Percentiles rank a stretch among this genome's conserved stretches.
These are phyloP conservation scores for Azorinus chamasolen DNA, from an alignment of 2,888 invertebrate species.

Conservation along the genomic window DNA sequence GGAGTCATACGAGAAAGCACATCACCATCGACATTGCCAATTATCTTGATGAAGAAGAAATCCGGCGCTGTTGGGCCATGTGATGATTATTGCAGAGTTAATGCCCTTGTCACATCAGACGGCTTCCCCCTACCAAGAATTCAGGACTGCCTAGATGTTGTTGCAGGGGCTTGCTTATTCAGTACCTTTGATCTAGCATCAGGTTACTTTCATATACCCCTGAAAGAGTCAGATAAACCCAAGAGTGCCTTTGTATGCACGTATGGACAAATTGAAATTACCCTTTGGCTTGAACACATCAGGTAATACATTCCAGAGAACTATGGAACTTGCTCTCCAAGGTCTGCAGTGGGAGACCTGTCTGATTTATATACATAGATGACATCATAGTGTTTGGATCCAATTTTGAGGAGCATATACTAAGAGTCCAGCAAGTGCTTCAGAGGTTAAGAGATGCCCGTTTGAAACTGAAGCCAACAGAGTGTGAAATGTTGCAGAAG, in stretches of 20 bases:
- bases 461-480: conserved; percentile 20
- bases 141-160: conserved; percentile 9
- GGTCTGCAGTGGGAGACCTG: conserved; percentile 8
- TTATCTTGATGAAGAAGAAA: conserved; percentile 20
- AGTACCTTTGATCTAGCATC: conserved; percentile 14
- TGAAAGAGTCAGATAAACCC: conserved; percentile 12
- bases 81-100: conserved; percentile 20
- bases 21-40: conserved; percentile 37
- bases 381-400: conserved; percentile 23
- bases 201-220: conserved; percentile 18
- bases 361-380: conserved; percentile 30
- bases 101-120: conserved; percentile 8
- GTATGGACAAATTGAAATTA: conserved; percentile 17
- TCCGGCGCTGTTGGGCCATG: conserved; percentile 5
- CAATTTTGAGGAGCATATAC: conserved; percentile 20
- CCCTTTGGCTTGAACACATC: conserved; percentile 16
- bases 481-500: conserved; percentile 19
- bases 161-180: background rate
- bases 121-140: conserved; percentile 5
- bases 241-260: conserved; percentile 25
- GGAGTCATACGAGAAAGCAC: conserved; percentile 20
- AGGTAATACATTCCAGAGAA: too few species aligned
- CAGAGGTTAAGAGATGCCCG: conserved; percentile 6
- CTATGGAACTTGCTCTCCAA: too few species aligned
- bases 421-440: conserved; percentile 15